Evolutionary conservation across 53 echinoderm and acorn worm genomes (phyloP), one percentile per base, ranked within the genome.

Genomic region (Temnopleurus reevesii): DNA sequence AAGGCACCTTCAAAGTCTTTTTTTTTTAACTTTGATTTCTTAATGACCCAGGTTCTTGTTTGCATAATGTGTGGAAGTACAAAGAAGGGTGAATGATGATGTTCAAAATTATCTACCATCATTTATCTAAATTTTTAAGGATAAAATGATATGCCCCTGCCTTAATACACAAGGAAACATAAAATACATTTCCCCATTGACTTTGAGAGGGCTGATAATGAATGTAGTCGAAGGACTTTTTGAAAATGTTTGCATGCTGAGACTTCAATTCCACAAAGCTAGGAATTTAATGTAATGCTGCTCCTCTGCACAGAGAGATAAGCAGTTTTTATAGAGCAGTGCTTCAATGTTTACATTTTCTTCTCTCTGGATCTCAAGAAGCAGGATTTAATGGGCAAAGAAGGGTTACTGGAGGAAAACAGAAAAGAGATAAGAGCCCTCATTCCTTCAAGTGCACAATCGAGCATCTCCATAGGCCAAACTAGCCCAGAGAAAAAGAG

Each of bases 1-100:
- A 83, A 83, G 38, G 57, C 83, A 83, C 83, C 83, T 56, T 55
- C 38, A 35, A 83, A 83, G 57, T 31, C 23, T 83, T 13, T 51
- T 51, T 8, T 15, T 51, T 51, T 28, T 49, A 76, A 19, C 38
- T 71, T 0, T 13, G 41, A 41, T 71, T 71, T 10, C 19, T n/a
- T 56, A 12, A 12, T 2, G 5, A 36, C 18, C 4, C 19, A 71
- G 21, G 71, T 2, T 71, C 41, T 71, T 71, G 21, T 41, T 71
- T 71, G 15, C 31, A 2, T 4, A 71, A 41, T 71, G 38, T 19
- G 21, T n/a, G 41, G 41, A 38, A n/a, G 9, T 71, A 3, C 8
- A 19, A n/a, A 71, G 6, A 60, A 60, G 30, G 12, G 34, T 23
- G 29, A 9, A 63, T n/a, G n/a, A n/a, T n/a, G n/a, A n/a, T n/a